Evolutionary conservation across 1,140 invertebrate genomes (phyloP), one percentile per base, ranked within the genome.

Genomic region (Hesperophylax magnus): DNA sequence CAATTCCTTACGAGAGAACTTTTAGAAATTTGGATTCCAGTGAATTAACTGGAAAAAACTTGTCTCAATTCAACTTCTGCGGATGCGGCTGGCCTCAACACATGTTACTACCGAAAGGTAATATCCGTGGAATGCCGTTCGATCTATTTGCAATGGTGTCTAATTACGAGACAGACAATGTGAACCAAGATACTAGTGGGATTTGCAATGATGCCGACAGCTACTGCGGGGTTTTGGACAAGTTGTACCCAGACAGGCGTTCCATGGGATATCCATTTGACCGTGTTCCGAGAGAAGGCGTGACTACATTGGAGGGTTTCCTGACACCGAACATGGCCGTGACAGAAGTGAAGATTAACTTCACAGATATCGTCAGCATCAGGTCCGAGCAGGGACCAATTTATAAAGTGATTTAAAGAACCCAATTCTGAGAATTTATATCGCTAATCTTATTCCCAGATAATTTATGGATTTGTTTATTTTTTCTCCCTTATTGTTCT

Each of bases 21-120:
- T 95, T 94, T 92, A 90, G 93, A 11, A 91, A 92, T 84, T 84
- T 93, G 79, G 89, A 92, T 0, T 84, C 86, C 1, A 2, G 2
- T 17, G 20, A 52, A 15, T 18, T 17, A 15, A 90, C 86, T 63
- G 88, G 93, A 1, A n/a, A 39, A 39, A 18, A 3, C 14, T 7
- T 39, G 9, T 1, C 4, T n/a, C 24, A 34, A 69, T 94, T 93
- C 87, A 94, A 94, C 86, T 95, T 94, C 90, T 97, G 96, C 87
- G 95, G 95, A 47, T 97, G 96, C 86, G 96, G 96, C 63, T 97
- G 95, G 95, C 96, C 96, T 3, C 93, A 96, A 65, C 95, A 97
- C 86, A 93, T 97, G 93, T 90, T 97, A 1, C 86, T 96, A 24
- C 94, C 96, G 0, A 95, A 93, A 87, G 96, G 96, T 22, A 92